Evolutionary conservation across 1,140 invertebrate species (phyloP), one percentile per base, ranked within the genome.

Genomic region (Pectinophora gossypiella): DNA sequence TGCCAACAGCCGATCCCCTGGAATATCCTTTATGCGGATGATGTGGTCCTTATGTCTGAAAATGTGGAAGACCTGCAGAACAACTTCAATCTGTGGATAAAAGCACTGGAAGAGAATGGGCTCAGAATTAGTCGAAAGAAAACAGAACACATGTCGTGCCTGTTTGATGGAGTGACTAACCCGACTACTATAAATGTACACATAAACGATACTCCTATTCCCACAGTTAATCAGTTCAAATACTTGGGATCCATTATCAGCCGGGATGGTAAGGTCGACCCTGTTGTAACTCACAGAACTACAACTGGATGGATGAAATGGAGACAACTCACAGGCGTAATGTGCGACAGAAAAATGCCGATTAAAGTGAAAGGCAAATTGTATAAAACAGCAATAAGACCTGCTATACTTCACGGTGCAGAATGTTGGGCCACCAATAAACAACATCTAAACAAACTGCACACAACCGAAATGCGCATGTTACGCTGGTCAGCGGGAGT

Each of bases 321-420:
- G 48, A 2, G 47, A 18, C 2, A 10, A 10, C 32, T 48, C 1
- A 48, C 47, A 7, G 23, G 23, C 0, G 48, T 50, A 1, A 10
- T 50, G 4, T 50, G 48, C 35, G 35, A 50, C n/a, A 3, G 2
- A 15, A 22, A 27, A 38, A 50, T 50, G 35, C 48, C 48, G 7
- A 52, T 52, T n/a, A 27, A 7, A 18, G n/a, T 18, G 1, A 52
- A 52, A 9, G 50, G 50, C 40, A 35, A 36, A 20, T 15, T 52
- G 3, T 52, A 45, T 9, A 52, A 52, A 45, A 45, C 50, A n/a
- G 50, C 48, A 2, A 13, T 50, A 13, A 19, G 48, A 50, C 48
- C 48, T 0, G 38, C 48, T 4, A 2, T 50, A 13, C 6, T 50
- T 10, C 40, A 50, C 21, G 48, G 48, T 15, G 18, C 18, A 1